Conservation (phyloP, 2,888 invertebrate genomes). For the Polydrusus cervinus region DNA sequence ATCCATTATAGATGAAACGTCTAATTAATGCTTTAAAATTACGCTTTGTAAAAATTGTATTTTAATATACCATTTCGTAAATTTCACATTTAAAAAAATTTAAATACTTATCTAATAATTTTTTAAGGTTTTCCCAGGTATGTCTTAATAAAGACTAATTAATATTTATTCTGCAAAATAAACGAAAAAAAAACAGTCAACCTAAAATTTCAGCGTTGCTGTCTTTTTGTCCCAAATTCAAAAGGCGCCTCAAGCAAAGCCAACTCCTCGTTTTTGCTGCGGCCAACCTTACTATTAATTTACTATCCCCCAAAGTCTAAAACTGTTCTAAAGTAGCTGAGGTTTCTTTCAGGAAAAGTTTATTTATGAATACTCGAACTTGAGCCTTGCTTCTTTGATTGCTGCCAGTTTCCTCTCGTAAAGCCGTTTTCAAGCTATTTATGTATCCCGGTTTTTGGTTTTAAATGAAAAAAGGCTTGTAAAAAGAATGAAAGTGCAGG, state of each 20-base stretch:
- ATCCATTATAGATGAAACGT: too few species aligned
- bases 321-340: constrained; percentile 29
- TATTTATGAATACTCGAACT: constrained; percentile 44
- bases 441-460: constrained; percentile 27
- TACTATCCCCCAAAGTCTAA: constrained; percentile 32
- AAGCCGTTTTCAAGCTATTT: constrained; percentile 35
- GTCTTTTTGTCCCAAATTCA: constrained; percentile 4
- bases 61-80: too few species aligned
- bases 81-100: too few species aligned
- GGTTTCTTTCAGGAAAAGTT: constrained; percentile 40
- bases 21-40: too few species aligned
- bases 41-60: too few species aligned
- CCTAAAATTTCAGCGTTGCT: not conserved
- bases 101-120: too few species aligned
- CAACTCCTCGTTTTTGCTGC: constrained; percentile 1
- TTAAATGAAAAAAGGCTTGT: constrained; percentile 15
- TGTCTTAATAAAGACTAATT: too few species aligned
- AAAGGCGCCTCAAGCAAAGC: constrained; percentile 1
- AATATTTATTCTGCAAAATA: not conserved
- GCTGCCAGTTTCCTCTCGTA: constrained; percentile 30
- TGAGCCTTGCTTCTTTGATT: constrained; percentile 33
- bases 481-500: constrained; percentile 1
- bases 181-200: too few species aligned
- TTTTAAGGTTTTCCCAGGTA: too few species aligned
- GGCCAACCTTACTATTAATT: constrained; percentile 35